phyloP scores from a whole-genome alignment of 2,113 vertebrate species.

The Leptodactylus fuscus region DNA sequence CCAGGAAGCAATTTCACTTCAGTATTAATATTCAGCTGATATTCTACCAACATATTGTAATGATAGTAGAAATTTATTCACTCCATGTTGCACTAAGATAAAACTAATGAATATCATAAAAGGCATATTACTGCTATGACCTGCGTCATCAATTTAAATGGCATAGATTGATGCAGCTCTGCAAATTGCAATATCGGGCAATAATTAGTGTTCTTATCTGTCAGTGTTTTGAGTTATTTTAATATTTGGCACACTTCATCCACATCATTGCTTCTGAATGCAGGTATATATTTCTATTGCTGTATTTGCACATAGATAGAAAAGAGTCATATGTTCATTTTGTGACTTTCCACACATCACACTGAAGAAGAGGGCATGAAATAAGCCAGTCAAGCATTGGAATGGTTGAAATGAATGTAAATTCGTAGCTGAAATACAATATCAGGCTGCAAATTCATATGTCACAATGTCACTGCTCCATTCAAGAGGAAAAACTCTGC shows the following conservation, averaged over 20 bases:
- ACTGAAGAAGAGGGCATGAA: conserved; percentile 2
- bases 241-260: neutral
- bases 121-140: conserved; percentile 52
- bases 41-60: conserved; percentile 22
- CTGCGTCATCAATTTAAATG: conserved; percentile 52
- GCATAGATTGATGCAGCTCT: conserved; percentile 31
- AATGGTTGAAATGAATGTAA: conserved; percentile 26
- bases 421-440: conserved; percentile 18
- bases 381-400: conserved; percentile 17
- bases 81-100: conserved; percentile 34
- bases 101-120: conserved; percentile 55
- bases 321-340: neutral
- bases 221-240: conserved; percentile 27
- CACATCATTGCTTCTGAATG: neutral
- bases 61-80: conserved; percentile 34
- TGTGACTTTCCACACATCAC: neutral
- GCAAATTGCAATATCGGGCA: conserved; percentile 25
- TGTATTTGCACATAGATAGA: conserved; percentile 21
- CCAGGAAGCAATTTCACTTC: neutral
- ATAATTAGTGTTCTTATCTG: conserved; percentile 41
- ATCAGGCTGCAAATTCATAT: conserved; percentile 17
- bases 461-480: neutral
- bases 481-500: neutral
- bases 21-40: neutral
- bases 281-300: conserved; percentile 19